Percentiles rank a stretch among this genome's conserved stretches.
Conservation (phyloP, 2,797 vertebrate genomes). For the Anabacerthia variegaticeps region DNA sequence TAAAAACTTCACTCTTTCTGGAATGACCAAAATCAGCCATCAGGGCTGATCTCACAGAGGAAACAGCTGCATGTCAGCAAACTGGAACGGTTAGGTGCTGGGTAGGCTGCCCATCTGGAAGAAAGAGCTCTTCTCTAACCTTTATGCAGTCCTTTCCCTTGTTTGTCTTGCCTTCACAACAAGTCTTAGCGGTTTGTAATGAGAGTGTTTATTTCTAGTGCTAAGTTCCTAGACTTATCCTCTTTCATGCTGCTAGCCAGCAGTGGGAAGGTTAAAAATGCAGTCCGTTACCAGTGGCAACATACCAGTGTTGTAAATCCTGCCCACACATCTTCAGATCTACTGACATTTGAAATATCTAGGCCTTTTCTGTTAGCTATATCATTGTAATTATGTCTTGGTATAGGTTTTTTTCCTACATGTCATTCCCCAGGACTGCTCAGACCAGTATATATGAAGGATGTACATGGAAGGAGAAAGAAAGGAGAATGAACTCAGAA, state of each 20-base stretch:
- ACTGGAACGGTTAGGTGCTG: background rate
- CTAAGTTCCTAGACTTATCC: background rate
- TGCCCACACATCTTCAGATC: slow-evolving; percentile 65
- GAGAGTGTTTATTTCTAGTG: background rate
- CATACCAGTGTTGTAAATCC: slow-evolving; percentile 60
- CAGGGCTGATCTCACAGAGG: background rate
- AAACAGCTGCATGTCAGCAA: background rate
- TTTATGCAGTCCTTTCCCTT: background rate
- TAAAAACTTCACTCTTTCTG: background rate
- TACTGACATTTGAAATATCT: slow-evolving; percentile 66
- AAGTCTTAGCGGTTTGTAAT: background rate
- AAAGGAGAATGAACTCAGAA: background rate
- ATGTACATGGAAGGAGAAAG: slow-evolving; percentile 30
- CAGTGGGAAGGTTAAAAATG: slow-evolving; percentile 61
- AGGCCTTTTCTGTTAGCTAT: slow-evolving; percentile 47
- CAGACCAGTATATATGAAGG: background rate
- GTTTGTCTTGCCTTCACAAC: background rate
- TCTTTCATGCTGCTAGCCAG: background rate
- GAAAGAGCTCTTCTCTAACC: background rate
- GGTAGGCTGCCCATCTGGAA: background rate
- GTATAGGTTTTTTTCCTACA: slow-evolving; percentile 21
- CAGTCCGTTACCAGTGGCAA: slow-evolving; percentile 70
- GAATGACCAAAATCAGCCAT: background rate
- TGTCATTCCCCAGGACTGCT: slow-evolving; percentile 21
- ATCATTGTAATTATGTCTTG: slow-evolving; percentile 39